A percentile compares a stretch with the other conserved stretches of the same genome.
Evolutionary conservation across 2,888 invertebrate species (phyloP).

Genomic region (Dynastes maya): DNA sequence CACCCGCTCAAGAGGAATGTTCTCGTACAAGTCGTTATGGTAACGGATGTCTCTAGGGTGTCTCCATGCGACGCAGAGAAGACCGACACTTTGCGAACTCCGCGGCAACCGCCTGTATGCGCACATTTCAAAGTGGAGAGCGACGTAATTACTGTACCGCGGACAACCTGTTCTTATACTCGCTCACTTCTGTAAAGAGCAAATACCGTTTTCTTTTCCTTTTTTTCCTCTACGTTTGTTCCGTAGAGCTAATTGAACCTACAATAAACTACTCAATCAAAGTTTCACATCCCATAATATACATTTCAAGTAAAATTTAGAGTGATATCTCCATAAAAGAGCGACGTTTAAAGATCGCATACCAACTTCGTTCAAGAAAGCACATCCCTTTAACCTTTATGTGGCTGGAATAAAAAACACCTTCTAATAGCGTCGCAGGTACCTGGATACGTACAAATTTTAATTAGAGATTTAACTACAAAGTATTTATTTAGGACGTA

Average conservation of each 20-base stretch:
- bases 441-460: too few species aligned
- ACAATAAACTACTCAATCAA: conserved; percentile 11
- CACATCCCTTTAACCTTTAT: too few species aligned
- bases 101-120: conserved; percentile 39
- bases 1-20: conserved; percentile 52
- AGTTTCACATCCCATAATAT: not conserved
- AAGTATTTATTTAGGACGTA: too few species aligned
- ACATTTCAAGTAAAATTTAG: not conserved
- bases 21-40: conserved; percentile 60
- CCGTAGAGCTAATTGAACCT: conserved; percentile 22
- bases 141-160: conserved; percentile 39
- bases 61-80: conserved; percentile 54
- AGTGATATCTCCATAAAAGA: too few species aligned
- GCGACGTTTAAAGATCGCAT: too few species aligned
- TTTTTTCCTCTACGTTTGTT: conserved; percentile 11
- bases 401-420: too few species aligned
- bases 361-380: too few species aligned
- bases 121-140: conserved; percentile 34
- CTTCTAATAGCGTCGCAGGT: too few species aligned
- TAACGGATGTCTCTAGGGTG: conserved; percentile 58
- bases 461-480: too few species aligned
- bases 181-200: conserved; percentile 3
- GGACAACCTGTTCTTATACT: conserved; percentile 36
- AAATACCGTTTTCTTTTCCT: conserved; percentile 9
- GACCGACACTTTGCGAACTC: conserved; percentile 45